A percentile compares a stretch with the other conserved stretches of the same genome.
phyloP scores from a whole-genome alignment of 2,888 invertebrate genomes.

The Synergus gifuensis region DNA sequence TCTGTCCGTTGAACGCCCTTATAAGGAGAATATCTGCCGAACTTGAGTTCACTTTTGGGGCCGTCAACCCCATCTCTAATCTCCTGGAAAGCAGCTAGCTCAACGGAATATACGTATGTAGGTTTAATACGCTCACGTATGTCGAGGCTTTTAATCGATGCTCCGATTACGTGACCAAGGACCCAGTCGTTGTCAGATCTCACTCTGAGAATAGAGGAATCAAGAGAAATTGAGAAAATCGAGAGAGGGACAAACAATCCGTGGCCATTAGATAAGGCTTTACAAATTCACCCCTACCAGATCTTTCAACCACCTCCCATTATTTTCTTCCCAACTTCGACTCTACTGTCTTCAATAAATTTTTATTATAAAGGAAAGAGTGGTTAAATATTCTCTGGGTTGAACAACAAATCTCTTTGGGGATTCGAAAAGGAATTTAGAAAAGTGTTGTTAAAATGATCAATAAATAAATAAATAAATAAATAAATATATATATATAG shows the following conservation, averaged over 20 bases:
- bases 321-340: background rate
- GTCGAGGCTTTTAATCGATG: conserved; percentile 37
- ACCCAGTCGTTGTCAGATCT: conserved; percentile 17
- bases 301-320: background rate
- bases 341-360: background rate
- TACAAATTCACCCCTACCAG: background rate
- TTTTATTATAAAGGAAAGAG: background rate
- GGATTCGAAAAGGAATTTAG: background rate
- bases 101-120: conserved; percentile 11
- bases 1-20: background rate
- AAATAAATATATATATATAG: no score
- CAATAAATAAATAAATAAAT: background rate
- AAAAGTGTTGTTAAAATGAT: background rate
- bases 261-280: background rate
- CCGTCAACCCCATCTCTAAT: conserved; percentile 24
- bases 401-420: background rate
- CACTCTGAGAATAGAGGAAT: background rate
- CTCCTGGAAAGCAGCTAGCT: conserved; percentile 9
- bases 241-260: background rate
- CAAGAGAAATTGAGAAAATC: conserved; percentile 25
- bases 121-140: conserved; percentile 33
- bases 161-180: conserved; percentile 35
- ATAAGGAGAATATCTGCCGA: no score
- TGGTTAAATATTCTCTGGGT: background rate
- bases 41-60: background rate